These are phyloP conservation scores for Peromyscus maniculatus DNA, from an alignment of 2,113 vertebrate genomes.

Conservation along the genomic window DNA sequence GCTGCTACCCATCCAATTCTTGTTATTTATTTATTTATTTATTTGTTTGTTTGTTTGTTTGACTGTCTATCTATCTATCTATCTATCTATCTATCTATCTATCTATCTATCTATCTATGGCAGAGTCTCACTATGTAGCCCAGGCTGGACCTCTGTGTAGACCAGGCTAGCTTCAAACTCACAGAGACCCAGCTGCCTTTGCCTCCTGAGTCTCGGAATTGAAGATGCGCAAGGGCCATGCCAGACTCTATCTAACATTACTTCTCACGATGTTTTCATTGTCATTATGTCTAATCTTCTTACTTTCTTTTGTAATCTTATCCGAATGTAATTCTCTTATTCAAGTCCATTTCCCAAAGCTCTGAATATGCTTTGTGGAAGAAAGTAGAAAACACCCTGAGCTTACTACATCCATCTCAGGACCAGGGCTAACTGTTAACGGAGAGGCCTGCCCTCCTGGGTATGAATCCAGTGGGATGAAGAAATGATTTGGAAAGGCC, in stretches of 20 bases:
- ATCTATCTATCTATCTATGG: no score
- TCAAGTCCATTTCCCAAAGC: neutral
- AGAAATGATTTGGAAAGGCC: constrained; percentile 6
- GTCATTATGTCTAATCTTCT: neutral
- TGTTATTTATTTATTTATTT: neutral
- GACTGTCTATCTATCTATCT: no score
- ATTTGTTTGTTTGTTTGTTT: no score
- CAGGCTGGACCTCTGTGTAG: neutral
- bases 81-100: no score
- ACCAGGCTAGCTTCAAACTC: neutral
- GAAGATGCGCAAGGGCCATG: neutral
- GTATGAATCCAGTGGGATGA: neutral
- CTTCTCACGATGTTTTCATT: neutral
- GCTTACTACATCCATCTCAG: neutral
- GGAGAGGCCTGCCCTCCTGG: neutral
- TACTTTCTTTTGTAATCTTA: constrained; percentile 24
- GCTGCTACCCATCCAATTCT: neutral
- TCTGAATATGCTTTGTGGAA: neutral
- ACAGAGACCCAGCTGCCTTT: neutral
- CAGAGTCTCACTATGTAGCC: neutral
- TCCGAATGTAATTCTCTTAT: neutral
- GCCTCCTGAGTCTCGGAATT: neutral
- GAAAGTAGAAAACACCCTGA: neutral
- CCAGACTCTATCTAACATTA: neutral
- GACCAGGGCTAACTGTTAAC: neutral